These are phyloP conservation scores for Diglossa cyanea DNA, from an alignment of 2,797 vertebrate genomes.

Conservation along the genomic window DNA sequence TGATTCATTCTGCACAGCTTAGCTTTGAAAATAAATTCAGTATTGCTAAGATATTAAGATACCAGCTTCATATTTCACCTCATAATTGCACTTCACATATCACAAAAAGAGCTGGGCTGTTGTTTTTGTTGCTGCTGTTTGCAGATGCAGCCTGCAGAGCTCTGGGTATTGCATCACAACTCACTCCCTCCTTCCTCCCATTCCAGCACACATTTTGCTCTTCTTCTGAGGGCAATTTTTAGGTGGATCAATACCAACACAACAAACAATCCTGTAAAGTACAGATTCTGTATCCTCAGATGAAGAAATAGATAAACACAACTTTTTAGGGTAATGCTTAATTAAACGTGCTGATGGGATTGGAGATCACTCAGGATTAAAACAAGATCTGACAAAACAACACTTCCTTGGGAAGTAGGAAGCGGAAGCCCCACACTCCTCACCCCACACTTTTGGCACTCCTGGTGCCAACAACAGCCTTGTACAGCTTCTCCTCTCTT, in stretches of 20 bases:
- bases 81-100: conserved; percentile 60
- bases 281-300: background rate
- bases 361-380: background rate
- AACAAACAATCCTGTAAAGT: background rate
- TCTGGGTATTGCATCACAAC: conserved; percentile 42
- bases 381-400: background rate
- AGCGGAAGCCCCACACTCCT: background rate
- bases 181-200: background rate
- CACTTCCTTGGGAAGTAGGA: background rate
- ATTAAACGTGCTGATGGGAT: background rate
- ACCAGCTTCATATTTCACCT: conserved; percentile 60
- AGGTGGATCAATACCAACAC: background rate
- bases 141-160: conserved; percentile 33
- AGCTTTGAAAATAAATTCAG: conserved; percentile 69
- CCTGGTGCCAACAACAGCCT: background rate
- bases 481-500: background rate
- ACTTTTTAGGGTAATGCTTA: background rate
- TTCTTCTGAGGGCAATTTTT: conserved; percentile 1
- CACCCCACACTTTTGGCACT: background rate
- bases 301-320: background rate
- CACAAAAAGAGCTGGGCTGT: conserved; percentile 5
- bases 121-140: conserved; percentile 40
- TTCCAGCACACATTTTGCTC: conserved; percentile 13
- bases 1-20: conserved; percentile 65
- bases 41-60: conserved; percentile 67